Evolutionary conservation across 1,140 invertebrate genomes (phyloP).

Genomic region (Nymphalis io): DNA sequence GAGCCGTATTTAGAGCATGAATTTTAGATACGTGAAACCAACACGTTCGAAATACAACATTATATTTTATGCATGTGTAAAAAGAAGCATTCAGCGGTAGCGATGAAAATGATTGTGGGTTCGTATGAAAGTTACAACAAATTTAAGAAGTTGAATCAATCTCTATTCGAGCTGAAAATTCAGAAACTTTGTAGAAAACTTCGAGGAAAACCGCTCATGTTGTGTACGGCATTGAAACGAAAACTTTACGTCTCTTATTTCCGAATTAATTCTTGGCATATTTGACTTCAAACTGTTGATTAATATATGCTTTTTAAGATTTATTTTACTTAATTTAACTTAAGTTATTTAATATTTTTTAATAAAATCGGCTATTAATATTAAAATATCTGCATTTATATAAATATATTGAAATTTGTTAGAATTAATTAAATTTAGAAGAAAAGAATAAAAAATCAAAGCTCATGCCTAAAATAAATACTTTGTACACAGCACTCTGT

Average conservation of each 20-base stretch:
- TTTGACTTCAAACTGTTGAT: not conserved
- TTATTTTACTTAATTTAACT: no score
- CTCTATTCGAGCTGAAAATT: conserved; percentile 36
- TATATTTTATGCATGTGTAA: conserved; percentile 23
- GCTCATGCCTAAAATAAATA: no score
- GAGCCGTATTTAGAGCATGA: conserved; percentile 59
- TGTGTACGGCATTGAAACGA: conserved; percentile 23
- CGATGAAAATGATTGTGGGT: conserved; percentile 18
- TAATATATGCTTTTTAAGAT: no score
- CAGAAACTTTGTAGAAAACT: conserved; percentile 34
- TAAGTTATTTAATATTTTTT: no score
- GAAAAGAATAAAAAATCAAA: no score
- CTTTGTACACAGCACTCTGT: no score
- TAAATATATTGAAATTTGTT: no score
- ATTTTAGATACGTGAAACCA: conserved; percentile 60
- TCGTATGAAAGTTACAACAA: conserved; percentile 33
- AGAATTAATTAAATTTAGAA: no score
- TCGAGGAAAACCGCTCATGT: conserved; percentile 21
- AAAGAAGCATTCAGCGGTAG: conserved; percentile 14
- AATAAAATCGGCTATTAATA: no score
- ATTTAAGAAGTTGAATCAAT: conserved; percentile 39
- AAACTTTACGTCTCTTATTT: conserved; percentile 8
- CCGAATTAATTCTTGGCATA: not conserved
- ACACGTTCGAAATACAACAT: conserved; percentile 28
- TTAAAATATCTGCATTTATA: no score